phyloP scores from a whole-genome alignment of 2,797 vertebrate species.

The Lindbergichthys nudifrons region DNA sequence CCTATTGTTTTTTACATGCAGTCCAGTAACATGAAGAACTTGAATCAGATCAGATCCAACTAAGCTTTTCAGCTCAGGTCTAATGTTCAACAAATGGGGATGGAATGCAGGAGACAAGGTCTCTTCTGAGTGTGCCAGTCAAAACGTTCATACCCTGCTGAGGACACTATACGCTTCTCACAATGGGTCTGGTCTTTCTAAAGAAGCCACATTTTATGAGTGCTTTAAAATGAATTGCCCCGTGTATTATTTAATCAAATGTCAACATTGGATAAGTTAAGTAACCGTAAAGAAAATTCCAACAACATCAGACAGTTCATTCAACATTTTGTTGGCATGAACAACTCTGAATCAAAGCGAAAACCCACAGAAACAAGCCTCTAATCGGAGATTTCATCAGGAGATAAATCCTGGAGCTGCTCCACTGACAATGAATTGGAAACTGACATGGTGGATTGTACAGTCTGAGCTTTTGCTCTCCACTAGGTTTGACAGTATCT shows the following conservation, averaged over 20 bases:
- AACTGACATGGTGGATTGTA: slow-evolving; percentile 64
- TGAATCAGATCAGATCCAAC: too few species aligned
- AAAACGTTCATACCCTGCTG: too few species aligned
- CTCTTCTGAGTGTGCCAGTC: too few species aligned
- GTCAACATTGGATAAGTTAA: slow-evolving; percentile 25
- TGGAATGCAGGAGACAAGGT: too few species aligned
- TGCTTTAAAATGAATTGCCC: not conserved
- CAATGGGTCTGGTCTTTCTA: not conserved
- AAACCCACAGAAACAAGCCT: slow-evolving; percentile 57
- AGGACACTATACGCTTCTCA: not conserved
- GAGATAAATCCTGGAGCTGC: slow-evolving; percentile 67
- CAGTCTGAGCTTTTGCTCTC: slow-evolving; percentile 47
- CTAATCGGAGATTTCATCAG: slow-evolving; percentile 67
- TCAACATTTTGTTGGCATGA: slow-evolving; percentile 45
- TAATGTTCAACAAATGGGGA: too few species aligned
- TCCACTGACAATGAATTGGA: slow-evolving; percentile 65
- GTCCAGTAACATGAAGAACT: too few species aligned
- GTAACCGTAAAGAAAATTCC: slow-evolving; percentile 40
- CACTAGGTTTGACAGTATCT: slow-evolving; percentile 50
- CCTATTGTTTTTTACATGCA: too few species aligned
- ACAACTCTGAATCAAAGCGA: slow-evolving; percentile 49
- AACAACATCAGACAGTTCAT: slow-evolving; percentile 36
- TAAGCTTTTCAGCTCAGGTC: too few species aligned
- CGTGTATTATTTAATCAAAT: slow-evolving; percentile 24
- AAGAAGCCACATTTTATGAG: slow-evolving; percentile 5